Percentiles rank a stretch among this genome's conserved stretches.
Evolutionary conservation across 1,140 invertebrate species (phyloP).

Genomic region (Drosophila busckii): DNA sequence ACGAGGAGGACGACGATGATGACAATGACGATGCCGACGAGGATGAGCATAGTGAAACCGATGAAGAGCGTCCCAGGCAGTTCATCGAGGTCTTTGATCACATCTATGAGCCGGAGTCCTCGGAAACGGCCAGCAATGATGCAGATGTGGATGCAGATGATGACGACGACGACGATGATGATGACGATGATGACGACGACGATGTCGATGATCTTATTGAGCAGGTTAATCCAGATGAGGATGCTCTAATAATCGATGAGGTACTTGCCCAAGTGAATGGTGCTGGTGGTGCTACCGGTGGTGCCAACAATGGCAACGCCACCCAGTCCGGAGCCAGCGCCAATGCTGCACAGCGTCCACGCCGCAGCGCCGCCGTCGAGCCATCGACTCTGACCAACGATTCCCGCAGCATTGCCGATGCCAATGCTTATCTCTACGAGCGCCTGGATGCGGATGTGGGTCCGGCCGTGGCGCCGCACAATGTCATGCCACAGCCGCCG

Average conservation of each 20-base stretch:
- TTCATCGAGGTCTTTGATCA: slow-evolving; percentile 79
- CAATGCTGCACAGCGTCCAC: slow-evolving; percentile 50
- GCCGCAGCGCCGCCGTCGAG: slow-evolving; percentile 56
- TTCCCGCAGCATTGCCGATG: background rate
- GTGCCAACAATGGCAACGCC: background rate
- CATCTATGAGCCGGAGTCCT: slow-evolving; percentile 80
- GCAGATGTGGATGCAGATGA: slow-evolving; percentile 69
- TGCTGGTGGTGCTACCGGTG: background rate
- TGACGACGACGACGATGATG: slow-evolving; percentile 60
- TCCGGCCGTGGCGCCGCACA: background rate
- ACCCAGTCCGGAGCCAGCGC: slow-evolving; percentile 17
- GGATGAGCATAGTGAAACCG: slow-evolving; percentile 83
- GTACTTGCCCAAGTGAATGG: slow-evolving; percentile 33
- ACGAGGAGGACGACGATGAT: slow-evolving; percentile 75
- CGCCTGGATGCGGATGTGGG: slow-evolving; percentile 19
- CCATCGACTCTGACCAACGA: no score
- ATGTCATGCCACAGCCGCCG: slow-evolving; percentile 42
- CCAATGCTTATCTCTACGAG: slow-evolving; percentile 40
- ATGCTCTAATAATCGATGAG: slow-evolving; percentile 48
- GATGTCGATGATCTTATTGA: slow-evolving; percentile 47
- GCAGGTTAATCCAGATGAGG: slow-evolving; percentile 21
- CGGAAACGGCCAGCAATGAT: slow-evolving; percentile 78
- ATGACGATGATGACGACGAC: slow-evolving; percentile 52
- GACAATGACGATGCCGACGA: slow-evolving; percentile 71
- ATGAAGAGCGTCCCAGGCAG: slow-evolving; percentile 75